Evolutionary conservation across 2,888 invertebrate species (phyloP).

Genomic region (Apotomis capreana): DNA sequence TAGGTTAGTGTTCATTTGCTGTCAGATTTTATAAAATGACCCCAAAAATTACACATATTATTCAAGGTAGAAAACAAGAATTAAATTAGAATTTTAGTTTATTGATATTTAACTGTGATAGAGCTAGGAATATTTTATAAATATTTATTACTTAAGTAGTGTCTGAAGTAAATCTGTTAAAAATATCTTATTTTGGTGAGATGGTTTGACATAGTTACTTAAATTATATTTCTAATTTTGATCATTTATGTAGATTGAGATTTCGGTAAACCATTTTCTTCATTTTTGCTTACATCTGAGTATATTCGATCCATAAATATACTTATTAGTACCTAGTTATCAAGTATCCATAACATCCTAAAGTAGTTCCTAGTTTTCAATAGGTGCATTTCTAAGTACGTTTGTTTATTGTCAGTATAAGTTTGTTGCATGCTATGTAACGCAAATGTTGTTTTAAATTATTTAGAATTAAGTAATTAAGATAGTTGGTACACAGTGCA

Average conservation of each 20-base stretch:
- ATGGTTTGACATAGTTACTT: constrained; percentile 30
- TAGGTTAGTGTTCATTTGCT: constrained; percentile 13
- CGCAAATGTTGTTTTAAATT: constrained; percentile 37
- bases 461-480: constrained; percentile 35
- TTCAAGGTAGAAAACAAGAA: constrained; percentile 17
- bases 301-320: neutral
- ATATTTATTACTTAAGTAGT: constrained; percentile 44
- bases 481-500: constrained; percentile 26
- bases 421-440: constrained; percentile 55
- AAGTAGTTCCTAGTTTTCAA: constrained; percentile 74
- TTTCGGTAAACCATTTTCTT: neutral
- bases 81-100: constrained; percentile 51
- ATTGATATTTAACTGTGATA: constrained; percentile 82
- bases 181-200: constrained; percentile 27
- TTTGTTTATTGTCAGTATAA: constrained; percentile 48
- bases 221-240: constrained; percentile 14
- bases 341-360: constrained; percentile 49
- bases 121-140: constrained; percentile 71
- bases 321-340: neutral
- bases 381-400: constrained; percentile 76
- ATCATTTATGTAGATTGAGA: constrained; percentile 7
- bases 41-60: constrained; percentile 8
- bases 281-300: neutral
- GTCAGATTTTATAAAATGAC: constrained; percentile 30
- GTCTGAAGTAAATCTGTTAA: constrained; percentile 23